These are phyloP conservation scores for Ctenochaetus hawaiiensis DNA, from an alignment of 2,797 vertebrate species.

Conservation along the genomic window DNA sequence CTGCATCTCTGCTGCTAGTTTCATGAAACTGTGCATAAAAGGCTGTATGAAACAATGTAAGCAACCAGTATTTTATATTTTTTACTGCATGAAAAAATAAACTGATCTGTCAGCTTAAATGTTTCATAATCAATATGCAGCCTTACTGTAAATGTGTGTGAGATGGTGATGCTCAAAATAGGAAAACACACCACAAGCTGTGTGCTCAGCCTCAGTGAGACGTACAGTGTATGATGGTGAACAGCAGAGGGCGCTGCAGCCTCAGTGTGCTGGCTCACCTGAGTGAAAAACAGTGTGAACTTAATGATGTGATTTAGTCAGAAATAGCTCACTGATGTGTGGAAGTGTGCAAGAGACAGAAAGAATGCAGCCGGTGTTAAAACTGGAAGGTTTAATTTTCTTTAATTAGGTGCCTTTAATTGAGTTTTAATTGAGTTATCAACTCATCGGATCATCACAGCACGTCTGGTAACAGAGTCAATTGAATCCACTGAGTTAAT, in stretches of 20 bases:
- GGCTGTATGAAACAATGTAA: slow-evolving; percentile 35
- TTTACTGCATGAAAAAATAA: slow-evolving; percentile 39
- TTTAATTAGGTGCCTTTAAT: not conserved
- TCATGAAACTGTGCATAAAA: not conserved
- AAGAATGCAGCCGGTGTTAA: slow-evolving; percentile 3
- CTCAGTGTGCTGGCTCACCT: not conserved
- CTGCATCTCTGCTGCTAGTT: not conserved
- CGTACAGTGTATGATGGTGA: not conserved
- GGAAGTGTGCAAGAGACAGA: not conserved
- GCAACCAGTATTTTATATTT: slow-evolving; percentile 30
- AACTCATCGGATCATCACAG: not conserved
- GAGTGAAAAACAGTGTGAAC: not conserved
- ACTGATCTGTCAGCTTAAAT: not conserved
- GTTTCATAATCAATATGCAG: not conserved
- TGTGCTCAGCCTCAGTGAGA: no score
- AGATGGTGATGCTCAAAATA: not conserved
- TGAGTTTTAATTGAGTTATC: slow-evolving; percentile 34
- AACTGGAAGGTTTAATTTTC: not conserved
- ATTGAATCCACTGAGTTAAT: slow-evolving; percentile 11
- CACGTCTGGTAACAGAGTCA: slow-evolving; percentile 3
- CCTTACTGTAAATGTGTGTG: not conserved
- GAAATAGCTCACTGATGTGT: slow-evolving; percentile 20
- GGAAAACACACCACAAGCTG: no score
- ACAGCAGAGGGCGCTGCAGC: slow-evolving; percentile 65
- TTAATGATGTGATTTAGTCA: not conserved